phyloP scores from a whole-genome alignment of 92 coral and sea anemone genomes.

The Palythoa grandiflora region DNA sequence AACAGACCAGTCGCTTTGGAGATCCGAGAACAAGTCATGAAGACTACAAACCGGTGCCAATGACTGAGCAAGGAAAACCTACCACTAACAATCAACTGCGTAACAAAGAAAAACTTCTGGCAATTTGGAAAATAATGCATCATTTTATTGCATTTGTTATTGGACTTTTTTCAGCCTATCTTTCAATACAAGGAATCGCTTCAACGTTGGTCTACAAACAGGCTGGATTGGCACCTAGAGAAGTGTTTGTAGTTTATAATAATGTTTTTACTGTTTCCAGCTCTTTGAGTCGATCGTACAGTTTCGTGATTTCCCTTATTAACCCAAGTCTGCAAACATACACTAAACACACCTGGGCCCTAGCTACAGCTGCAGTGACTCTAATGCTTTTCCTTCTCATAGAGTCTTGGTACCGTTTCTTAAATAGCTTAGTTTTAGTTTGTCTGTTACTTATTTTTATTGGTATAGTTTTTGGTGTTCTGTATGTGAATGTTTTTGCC shows the following conservation, averaged over 20 bases:
- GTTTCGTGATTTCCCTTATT: neutral
- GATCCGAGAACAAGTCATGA: neutral
- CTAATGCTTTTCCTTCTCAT: no score
- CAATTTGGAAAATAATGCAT: neutral
- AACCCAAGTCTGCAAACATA: no score
- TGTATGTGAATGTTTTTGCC: neutral
- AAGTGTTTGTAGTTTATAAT: neutral
- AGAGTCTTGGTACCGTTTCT: no score
- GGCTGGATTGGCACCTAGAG: no score
- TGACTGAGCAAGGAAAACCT: neutral
- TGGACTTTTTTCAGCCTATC: neutral
- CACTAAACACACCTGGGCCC: no score
- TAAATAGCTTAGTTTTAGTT: no score
- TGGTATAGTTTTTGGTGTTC: slow-evolving; percentile 9
- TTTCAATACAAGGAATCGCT: neutral
- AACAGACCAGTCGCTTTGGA: neutral
- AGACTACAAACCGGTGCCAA: neutral
- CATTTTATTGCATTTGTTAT: neutral
- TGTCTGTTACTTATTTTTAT: neutral
- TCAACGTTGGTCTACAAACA: no score
- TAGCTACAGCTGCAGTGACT: no score
- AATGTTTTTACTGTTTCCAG: neutral
- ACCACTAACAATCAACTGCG: neutral
- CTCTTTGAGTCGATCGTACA: neutral
- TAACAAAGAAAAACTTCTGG: neutral